Conservation (phyloP, 2,888 invertebrate species). For the Sphaerophoria rueppellii region DNA sequence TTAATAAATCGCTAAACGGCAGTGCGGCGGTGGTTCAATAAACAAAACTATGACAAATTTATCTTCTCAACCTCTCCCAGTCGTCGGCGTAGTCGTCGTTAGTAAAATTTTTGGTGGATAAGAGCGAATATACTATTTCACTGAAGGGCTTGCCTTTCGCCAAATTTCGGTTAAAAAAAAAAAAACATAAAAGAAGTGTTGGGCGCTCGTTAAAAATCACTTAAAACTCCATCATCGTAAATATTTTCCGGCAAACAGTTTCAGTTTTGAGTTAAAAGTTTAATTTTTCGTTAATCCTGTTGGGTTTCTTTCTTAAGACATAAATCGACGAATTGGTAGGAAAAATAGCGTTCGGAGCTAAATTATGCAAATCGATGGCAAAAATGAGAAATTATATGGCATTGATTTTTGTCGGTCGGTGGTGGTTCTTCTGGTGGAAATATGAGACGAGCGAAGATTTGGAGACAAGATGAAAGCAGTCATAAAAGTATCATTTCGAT, state of each 20-base stretch:
- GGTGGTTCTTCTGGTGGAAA: background rate
- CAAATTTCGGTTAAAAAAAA: constrained; percentile 3
- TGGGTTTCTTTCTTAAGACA: background rate
- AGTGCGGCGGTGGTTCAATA: constrained; percentile 22
- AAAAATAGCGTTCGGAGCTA: constrained; percentile 26
- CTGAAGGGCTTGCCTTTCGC: background rate
- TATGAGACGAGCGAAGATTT: background rate
- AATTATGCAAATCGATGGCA: constrained; percentile 49
- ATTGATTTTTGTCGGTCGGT: background rate
- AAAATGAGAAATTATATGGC: background rate
- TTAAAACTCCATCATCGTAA: constrained; percentile 71
- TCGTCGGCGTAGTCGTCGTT: no score
- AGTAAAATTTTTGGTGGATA: background rate
- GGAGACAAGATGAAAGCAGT: background rate
- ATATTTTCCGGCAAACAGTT: constrained; percentile 37
- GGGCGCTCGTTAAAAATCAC: constrained; percentile 69
- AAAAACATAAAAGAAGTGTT: constrained; percentile 48
- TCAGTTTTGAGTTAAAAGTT: constrained; percentile 24
- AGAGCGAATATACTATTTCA: background rate
- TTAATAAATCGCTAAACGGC: constrained; percentile 46
- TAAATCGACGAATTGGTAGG: constrained; percentile 31
- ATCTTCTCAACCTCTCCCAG: background rate
- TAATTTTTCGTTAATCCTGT: constrained; percentile 33
- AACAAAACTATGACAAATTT: constrained; percentile 55
- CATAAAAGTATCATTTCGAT: constrained; percentile 44